Evolutionary conservation across 2,113 vertebrate species (phyloP).

Genomic region (Burhinus oedicnemus): DNA sequence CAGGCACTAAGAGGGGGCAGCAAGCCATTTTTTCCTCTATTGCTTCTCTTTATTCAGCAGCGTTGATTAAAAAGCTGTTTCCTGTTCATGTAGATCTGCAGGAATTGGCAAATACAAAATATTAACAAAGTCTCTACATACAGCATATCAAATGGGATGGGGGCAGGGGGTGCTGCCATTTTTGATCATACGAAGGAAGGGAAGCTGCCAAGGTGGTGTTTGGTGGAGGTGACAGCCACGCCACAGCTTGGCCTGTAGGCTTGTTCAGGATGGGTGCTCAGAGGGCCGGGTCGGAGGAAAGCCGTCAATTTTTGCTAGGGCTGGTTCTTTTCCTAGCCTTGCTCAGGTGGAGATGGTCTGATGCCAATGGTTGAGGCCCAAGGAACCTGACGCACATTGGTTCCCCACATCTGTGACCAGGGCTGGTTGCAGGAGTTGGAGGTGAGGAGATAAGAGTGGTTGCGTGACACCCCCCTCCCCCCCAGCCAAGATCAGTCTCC

Average conservation of each 20-base stretch:
- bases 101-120: background rate
- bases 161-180: background rate
- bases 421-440: background rate
- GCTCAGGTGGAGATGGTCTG: background rate
- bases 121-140: background rate
- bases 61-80: background rate
- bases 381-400: background rate
- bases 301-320: background rate
- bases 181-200: background rate
- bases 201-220: background rate
- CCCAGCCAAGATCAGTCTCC: background rate
- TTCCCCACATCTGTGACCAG: background rate
- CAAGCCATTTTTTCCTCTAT: background rate
- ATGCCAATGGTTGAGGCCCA: background rate
- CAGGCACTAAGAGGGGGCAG: background rate
- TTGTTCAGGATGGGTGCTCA: background rate
- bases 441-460: background rate
- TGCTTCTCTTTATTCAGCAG: background rate
- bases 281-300: background rate
- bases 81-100: background rate
- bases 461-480: background rate
- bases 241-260: background rate
- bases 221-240: background rate
- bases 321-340: background rate
- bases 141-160: background rate